Evolutionary conservation across 2,888 invertebrate species (phyloP), one percentile per base, ranked within the genome.

Genomic region (Heliothis peltigera): DNA sequence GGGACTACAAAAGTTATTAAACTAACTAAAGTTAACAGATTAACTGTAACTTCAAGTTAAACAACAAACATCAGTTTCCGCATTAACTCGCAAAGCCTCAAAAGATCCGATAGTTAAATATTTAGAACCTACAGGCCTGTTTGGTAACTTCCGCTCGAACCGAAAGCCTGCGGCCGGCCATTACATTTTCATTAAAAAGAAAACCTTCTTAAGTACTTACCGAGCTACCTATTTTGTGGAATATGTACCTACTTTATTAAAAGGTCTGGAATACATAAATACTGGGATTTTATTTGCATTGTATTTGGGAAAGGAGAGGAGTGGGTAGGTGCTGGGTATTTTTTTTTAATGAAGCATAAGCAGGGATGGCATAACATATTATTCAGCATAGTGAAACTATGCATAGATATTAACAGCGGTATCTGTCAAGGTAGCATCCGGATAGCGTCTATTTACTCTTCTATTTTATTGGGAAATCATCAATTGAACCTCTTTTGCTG

Each of bases 121-220:
- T 19, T 60, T 22, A 19, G 25, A 25, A 21, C 25, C 19, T 35
- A 43, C 48, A 22, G 42, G 42, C 42, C 49, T 43, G 42, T 61
- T 61, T 32, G 18, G 61, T 42, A 6, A 61, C 62, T 48, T 42
- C 42, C 48, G 48, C 10, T 42, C 4, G 8, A 48, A 28, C 47
- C 62, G 62, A 48, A 62, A 43, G 42, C 48, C 18, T 43, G 61
- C 39, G 21, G 48, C 17, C 42, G 21, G 44, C 56, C 44, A 55
- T 39, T 39, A 39, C 39, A 6, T 22, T 60, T 46, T 55, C 12
- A 43, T 61, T 42, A 42, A 17, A 17, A 17, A 22, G 10, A 22
- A 18, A 5, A 39, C n/a, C 39, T 39, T 39, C 39, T 39, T 42
- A 17, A 15, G 43, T 49, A 35, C 22, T 44, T 18, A 62, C 4